A percentile compares a stretch with the other conserved stretches of the same genome.
Evolutionary conservation across 2,888 invertebrate species (phyloP).

Genomic region (Lamellibrachia satsuma): DNA sequence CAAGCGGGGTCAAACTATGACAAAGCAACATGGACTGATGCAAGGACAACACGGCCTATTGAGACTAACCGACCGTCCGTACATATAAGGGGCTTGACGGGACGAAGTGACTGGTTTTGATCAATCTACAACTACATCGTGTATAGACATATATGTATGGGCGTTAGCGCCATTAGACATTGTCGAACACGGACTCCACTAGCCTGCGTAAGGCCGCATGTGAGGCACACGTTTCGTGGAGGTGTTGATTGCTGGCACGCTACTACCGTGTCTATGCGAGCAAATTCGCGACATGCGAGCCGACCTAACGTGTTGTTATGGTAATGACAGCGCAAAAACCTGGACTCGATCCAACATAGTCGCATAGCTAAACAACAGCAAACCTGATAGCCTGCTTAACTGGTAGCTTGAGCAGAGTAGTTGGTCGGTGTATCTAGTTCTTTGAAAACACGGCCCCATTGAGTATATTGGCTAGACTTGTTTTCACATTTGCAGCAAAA

Average conservation of each 20-base stretch:
- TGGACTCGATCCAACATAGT: neutral
- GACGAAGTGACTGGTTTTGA: neutral
- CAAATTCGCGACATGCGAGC: neutral
- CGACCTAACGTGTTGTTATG: neutral
- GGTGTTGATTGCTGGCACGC: neutral
- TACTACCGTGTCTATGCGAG: neutral
- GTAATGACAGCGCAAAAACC: neutral
- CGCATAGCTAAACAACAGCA: neutral
- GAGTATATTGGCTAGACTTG: neutral
- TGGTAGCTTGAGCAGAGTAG: neutral
- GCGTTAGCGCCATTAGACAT: neutral
- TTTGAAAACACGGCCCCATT: neutral
- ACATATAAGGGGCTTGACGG: neutral
- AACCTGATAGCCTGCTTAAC: neutral
- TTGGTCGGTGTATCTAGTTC: neutral
- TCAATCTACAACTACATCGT: neutral
- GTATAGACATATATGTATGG: neutral
- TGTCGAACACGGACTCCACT: neutral
- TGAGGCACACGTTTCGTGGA: neutral
- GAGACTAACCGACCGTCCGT: neutral
- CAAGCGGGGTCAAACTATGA: neutral
- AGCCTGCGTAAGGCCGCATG: neutral
- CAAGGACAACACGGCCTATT: neutral
- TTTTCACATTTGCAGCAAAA: neutral
- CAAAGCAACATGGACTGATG: neutral